A percentile compares a stretch with the other conserved stretches of the same genome.
phyloP scores from a whole-genome alignment of 2,888 invertebrate species.

The Drosophila mimetica region DNA sequence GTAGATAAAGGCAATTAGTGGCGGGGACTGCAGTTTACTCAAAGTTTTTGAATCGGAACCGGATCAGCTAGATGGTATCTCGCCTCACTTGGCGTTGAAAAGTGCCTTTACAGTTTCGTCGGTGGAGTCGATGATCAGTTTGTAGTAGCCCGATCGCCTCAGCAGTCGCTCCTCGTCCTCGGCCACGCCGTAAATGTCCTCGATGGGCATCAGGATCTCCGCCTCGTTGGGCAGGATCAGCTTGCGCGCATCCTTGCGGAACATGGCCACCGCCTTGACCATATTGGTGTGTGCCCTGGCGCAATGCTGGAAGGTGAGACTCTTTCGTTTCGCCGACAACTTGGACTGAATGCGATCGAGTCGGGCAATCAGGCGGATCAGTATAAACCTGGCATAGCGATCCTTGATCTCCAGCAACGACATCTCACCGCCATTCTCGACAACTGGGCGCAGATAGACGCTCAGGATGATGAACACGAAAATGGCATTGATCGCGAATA shows the following conservation, averaged over 20 bases:
- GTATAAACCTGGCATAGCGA: conserved; percentile 81
- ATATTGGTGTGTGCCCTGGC: conserved; percentile 81
- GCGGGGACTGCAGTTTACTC: conserved; percentile 33
- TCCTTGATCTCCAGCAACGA: conserved; percentile 80
- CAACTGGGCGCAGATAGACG: conserved; percentile 58
- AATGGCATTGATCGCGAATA: conserved; percentile 62
- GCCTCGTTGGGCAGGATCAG: conserved; percentile 79
- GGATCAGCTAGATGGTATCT: neutral
- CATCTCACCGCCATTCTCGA: conserved; percentile 56
- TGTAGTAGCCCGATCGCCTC: conserved; percentile 68
- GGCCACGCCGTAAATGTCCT: conserved; percentile 78
- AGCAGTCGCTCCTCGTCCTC: conserved; percentile 75
- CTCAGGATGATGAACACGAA: conserved; percentile 41
- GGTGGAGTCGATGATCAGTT: conserved; percentile 66
- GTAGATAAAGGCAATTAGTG: conserved; percentile 53
- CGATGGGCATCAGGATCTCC: conserved; percentile 80
- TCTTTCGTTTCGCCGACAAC: conserved; percentile 56
- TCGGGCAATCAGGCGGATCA: conserved; percentile 79
- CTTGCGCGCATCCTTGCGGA: conserved; percentile 82
- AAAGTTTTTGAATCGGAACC: conserved; percentile 29
- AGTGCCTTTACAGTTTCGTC: conserved; percentile 72
- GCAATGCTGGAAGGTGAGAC: conserved; percentile 56
- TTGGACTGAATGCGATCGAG: conserved; percentile 80
- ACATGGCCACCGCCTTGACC: conserved; percentile 79
- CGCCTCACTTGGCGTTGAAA: conserved; percentile 65